A percentile compares a stretch with the other conserved stretches of the same genome.
Conservation (phyloP, 2,797 vertebrate species). For the Eremophila alpestris region DNA sequence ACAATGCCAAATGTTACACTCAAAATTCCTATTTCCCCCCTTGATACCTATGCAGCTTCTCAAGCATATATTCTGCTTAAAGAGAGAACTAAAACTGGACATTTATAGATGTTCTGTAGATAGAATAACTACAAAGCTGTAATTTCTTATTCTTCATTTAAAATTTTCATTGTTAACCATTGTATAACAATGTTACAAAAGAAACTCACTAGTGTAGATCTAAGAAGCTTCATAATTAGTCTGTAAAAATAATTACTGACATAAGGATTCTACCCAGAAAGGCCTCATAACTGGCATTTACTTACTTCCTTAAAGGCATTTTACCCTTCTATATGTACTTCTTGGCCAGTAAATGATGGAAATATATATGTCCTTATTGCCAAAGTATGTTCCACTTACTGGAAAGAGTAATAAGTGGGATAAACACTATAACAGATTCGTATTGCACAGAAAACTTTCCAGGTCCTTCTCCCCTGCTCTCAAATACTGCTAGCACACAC, state of each 20-base stretch:
- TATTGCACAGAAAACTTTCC: constrained; percentile 49
- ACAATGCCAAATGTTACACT: neutral
- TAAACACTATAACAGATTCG: constrained; percentile 51
- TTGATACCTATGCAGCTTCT: neutral
- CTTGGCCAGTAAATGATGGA: constrained; percentile 63
- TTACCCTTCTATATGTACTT: constrained; percentile 66
- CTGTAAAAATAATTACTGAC: constrained; percentile 36
- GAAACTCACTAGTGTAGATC: neutral
- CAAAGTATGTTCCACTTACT: constrained; percentile 68
- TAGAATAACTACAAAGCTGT: neutral
- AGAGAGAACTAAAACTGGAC: neutral
- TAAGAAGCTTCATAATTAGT: constrained; percentile 8
- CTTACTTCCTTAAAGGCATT: constrained; percentile 43
- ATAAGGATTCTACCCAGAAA: constrained; percentile 46
- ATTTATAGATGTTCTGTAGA: neutral
- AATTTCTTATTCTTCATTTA: constrained; percentile 7
- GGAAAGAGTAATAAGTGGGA: constrained; percentile 53
- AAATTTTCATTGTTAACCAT: neutral
- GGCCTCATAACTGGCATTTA: constrained; percentile 49
- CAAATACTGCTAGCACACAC: neutral
- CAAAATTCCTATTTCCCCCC: neutral
- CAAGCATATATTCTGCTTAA: neutral
- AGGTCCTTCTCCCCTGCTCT: neutral
- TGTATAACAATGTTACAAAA: neutral
- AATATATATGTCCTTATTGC: constrained; percentile 58